Evolutionary conservation across 2,797 vertebrate species (phyloP).

Genomic region (Tenualosa thibaudeaui): DNA sequence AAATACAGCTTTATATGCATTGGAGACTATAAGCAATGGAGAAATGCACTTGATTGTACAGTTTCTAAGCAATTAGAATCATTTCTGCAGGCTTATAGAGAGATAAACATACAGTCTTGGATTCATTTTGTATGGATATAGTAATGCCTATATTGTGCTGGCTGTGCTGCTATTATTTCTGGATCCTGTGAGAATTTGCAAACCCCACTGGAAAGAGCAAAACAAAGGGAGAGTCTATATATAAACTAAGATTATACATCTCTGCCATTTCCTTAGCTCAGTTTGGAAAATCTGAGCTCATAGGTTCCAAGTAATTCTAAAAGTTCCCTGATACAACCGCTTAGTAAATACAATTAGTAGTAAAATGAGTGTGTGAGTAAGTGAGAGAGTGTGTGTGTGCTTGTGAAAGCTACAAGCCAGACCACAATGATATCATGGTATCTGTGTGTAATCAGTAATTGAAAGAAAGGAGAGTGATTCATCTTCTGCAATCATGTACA

Average conservation of each 20-base stretch:
- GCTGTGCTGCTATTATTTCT: background rate
- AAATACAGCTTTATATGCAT: too few relatives aligned
- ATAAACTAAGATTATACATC: background rate
- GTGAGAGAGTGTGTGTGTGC: too few relatives aligned
- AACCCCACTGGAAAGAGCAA: background rate
- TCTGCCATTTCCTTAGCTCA: background rate
- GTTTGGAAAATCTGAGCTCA: background rate
- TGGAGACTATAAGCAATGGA: too few relatives aligned
- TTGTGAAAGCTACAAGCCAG: background rate
- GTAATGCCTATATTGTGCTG: background rate
- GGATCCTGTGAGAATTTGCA: background rate
- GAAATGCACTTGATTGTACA: too few relatives aligned
- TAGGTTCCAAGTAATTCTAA: background rate
- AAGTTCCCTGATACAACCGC: background rate
- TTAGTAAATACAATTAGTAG: background rate
- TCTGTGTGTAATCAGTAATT: background rate
- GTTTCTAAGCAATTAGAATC: too few relatives aligned
- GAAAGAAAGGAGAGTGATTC: background rate
- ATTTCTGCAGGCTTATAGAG: too few relatives aligned
- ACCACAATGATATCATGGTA: background rate
- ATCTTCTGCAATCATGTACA: background rate
- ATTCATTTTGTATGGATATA: background rate
- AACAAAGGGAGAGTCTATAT: background rate
- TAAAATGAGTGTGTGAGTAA: background rate
- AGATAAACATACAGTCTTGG: too few relatives aligned